These are phyloP conservation scores for Leptosomus discolor DNA, from an alignment of 2,113 vertebrate genomes.

Conservation along the genomic window DNA sequence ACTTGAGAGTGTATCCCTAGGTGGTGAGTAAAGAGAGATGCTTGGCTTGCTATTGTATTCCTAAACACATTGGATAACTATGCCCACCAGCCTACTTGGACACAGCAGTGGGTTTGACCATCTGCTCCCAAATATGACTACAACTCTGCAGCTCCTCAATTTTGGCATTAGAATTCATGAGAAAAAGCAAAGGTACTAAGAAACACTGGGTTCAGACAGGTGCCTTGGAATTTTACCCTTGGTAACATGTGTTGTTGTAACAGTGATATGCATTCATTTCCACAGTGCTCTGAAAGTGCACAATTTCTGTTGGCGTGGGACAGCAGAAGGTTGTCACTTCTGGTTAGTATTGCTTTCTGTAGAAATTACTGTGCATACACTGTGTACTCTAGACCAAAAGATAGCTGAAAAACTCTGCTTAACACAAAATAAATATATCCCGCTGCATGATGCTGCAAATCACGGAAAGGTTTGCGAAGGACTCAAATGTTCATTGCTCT, in stretches of 20 bases:
- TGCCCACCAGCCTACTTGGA: conserved; percentile 74
- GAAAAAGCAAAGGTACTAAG: conserved; percentile 54
- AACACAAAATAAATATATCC: not conserved
- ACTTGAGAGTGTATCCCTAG: conserved; percentile 55
- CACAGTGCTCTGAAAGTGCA: not conserved
- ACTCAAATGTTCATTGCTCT: not conserved
- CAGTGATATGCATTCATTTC: conserved; percentile 13
- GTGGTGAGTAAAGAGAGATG: conserved; percentile 62
- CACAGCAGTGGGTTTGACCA: conserved; percentile 74
- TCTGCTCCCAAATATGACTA: conserved; percentile 75
- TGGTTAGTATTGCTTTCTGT: conserved; percentile 16
- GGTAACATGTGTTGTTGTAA: conserved; percentile 32
- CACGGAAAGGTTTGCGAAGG: not conserved
- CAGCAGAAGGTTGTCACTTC: conserved; percentile 47
- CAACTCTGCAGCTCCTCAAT: conserved; percentile 33
- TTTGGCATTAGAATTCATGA: conserved; percentile 65
- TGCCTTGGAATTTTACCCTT: conserved; percentile 55
- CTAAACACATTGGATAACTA: conserved; percentile 70
- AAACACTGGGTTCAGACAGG: conserved; percentile 59
- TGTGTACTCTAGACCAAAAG: not conserved
- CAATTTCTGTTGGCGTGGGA: not conserved
- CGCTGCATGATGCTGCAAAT: not conserved
- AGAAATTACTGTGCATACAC: not conserved
- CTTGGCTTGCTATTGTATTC: conserved; percentile 57
- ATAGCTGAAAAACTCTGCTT: not conserved